These are phyloP conservation scores for Syrista parreyssii DNA, from an alignment of 2,888 invertebrate genomes.

Conservation along the genomic window DNA sequence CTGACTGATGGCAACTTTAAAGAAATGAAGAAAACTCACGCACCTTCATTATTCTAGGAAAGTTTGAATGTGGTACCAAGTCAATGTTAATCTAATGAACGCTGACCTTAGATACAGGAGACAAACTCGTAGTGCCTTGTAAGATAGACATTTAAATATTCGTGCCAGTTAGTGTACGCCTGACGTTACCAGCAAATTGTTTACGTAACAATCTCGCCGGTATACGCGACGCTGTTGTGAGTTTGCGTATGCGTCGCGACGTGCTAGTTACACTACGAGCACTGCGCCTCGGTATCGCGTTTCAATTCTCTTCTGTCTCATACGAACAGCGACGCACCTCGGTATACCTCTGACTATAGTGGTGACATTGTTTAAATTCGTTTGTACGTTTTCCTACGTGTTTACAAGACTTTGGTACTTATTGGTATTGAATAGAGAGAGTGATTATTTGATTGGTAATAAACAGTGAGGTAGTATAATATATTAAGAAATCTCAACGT, in stretches of 20 bases:
- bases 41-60: not conserved
- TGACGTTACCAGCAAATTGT: not conserved
- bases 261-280: not conserved
- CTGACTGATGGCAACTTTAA: not conserved
- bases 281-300: not conserved
- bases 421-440: not conserved
- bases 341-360: not conserved
- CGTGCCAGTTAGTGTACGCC: not conserved
- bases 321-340: not conserved
- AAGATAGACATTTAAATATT: not conserved
- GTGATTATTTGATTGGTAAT: not conserved
- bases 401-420: not conserved
- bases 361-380: not conserved
- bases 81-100: not conserved
- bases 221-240: not conserved
- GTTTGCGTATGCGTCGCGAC: not conserved
- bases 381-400: not conserved
- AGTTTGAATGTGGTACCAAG: not conserved
- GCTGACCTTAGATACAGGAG: not conserved
- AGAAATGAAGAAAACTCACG: not conserved
- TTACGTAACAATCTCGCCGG: not conserved
- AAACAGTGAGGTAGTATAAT: not conserved
- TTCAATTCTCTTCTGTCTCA: not conserved
- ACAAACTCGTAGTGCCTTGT: not conserved
- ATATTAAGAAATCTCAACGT: not conserved